phyloP scores from a whole-genome alignment of 2,888 invertebrate species.

The Globia sparganii region DNA sequence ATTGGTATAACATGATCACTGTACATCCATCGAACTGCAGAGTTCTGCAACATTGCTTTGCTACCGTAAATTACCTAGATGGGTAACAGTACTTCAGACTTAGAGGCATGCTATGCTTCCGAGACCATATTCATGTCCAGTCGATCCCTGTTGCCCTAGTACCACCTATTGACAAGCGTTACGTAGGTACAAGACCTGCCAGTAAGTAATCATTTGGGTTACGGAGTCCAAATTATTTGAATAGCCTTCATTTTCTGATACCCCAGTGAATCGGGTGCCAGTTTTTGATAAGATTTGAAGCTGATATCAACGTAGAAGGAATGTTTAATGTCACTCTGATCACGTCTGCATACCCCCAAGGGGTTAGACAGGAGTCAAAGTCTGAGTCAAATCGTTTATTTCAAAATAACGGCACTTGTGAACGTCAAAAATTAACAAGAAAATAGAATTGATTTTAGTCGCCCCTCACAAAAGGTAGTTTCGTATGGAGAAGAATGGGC shows the following conservation, averaged over 20 bases:
- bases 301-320: too few species aligned
- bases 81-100: not conserved
- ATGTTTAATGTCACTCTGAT: not conserved
- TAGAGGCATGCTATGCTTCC: not conserved
- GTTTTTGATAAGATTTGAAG: not conserved
- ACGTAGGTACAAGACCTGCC: not conserved
- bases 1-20: not conserved
- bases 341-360: not conserved
- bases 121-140: not conserved
- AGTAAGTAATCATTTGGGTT: too few species aligned
- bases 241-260: not conserved
- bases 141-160: not conserved
- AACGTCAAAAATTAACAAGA: too few species aligned
- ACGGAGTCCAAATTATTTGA: not conserved
- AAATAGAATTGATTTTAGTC: too few species aligned
- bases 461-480: too few species aligned
- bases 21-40: not conserved
- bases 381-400: too few species aligned
- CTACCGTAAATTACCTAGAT: not conserved
- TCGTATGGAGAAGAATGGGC: too few species aligned
- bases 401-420: too few species aligned
- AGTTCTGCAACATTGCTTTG: not conserved
- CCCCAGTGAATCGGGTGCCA: not conserved
- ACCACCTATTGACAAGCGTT: not conserved
- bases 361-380: not conserved